phyloP scores from a whole-genome alignment of 2,888 invertebrate genomes.

The Tenthredo mesomela region DNA sequence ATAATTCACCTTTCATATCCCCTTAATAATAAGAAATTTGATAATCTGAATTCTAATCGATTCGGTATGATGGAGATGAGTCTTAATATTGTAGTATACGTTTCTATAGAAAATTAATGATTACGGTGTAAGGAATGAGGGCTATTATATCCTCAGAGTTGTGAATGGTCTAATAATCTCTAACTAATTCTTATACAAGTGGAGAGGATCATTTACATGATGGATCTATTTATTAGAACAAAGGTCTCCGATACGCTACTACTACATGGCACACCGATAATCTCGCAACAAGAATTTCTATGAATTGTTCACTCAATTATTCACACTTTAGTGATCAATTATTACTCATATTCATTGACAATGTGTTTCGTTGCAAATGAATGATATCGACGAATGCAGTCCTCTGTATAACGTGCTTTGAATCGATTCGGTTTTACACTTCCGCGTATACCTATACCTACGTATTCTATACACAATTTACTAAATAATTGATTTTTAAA shows the following conservation, averaged over 20 bases:
- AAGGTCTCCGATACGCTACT: not conserved
- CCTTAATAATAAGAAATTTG: not conserved
- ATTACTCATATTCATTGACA: conserved; percentile 31
- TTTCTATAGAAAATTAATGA: not conserved
- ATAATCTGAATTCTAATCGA: not conserved
- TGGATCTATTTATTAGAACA: conserved; percentile 19
- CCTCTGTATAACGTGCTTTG: not conserved
- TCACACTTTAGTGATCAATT: conserved; percentile 35
- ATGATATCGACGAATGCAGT: conserved; percentile 37
- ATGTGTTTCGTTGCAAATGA: conserved; percentile 35
- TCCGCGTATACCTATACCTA: not conserved
- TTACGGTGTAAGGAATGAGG: not conserved
- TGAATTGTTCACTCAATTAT: conserved; percentile 26
- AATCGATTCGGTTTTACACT: not conserved
- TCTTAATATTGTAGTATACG: not conserved
- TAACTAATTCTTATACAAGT: conserved; percentile 13
- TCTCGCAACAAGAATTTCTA: conserved; percentile 39
- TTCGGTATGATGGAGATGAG: not conserved
- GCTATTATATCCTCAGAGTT: conserved; percentile 16
- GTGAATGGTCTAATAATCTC: conserved; percentile 15
- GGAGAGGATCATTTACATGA: conserved; percentile 25
- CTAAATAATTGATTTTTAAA: too few species aligned
- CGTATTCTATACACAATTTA: too few species aligned
- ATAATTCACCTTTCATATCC: too few species aligned
- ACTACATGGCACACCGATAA: conserved; percentile 24